These are phyloP conservation scores for Electrona antarctica DNA, from an alignment of 2,113 vertebrate genomes.

Conservation along the genomic window DNA sequence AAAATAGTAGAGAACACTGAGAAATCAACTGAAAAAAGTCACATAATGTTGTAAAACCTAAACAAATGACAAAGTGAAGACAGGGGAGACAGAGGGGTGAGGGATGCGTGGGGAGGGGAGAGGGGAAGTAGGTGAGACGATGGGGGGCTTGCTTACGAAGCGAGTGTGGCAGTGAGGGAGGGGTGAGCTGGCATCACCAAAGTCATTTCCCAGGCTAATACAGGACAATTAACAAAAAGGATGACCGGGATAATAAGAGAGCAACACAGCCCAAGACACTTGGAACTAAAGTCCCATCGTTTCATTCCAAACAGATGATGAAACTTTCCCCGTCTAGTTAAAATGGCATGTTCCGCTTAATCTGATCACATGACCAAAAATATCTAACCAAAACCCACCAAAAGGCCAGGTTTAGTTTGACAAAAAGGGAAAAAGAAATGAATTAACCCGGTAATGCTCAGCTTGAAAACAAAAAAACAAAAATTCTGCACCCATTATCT, in stretches of 20 bases:
- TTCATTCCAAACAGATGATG: slow-evolving; percentile 25
- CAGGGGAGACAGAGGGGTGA: slow-evolving; percentile 8
- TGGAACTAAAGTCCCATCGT: slow-evolving; percentile 34
- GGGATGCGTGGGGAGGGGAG: slow-evolving; percentile 31
- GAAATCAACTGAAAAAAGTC: slow-evolving; percentile 79
- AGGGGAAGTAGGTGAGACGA: slow-evolving; percentile 76
- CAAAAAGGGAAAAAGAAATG: neutral
- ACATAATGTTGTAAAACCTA: slow-evolving; percentile 77
- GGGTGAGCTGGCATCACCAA: slow-evolving; percentile 92
- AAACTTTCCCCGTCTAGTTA: slow-evolving; percentile 18
- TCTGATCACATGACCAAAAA: neutral
- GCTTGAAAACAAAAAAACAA: slow-evolving; percentile 35
- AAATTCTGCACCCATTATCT: slow-evolving; percentile 19
- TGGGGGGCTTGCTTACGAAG: slow-evolving; percentile 81
- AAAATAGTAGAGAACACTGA: slow-evolving; percentile 62
- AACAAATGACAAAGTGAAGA: neutral
- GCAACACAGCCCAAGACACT: slow-evolving; percentile 61
- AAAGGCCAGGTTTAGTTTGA: neutral
- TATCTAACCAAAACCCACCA: neutral
- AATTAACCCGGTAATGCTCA: slow-evolving; percentile 75
- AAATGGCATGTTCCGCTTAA: neutral
- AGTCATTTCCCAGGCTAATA: slow-evolving; percentile 81
- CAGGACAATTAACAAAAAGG: slow-evolving; percentile 59
- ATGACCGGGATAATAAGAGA: slow-evolving; percentile 68
- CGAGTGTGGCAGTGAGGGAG: slow-evolving; percentile 78